phyloP scores from a whole-genome alignment of 2,888 invertebrate species.

The Orchestes rusci region DNA sequence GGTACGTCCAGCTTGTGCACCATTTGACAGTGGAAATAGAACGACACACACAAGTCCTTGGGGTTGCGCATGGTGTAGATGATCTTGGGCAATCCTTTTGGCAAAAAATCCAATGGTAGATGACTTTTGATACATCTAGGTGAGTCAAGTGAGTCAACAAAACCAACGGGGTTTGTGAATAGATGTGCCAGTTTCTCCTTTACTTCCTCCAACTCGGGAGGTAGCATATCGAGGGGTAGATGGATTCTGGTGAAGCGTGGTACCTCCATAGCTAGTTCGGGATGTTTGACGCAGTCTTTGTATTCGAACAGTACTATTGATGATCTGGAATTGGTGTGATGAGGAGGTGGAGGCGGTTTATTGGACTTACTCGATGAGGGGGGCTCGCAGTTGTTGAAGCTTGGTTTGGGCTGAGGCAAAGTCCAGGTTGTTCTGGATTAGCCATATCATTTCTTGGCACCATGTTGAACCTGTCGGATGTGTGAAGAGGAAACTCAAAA shows the following conservation, averaged over 20 bases:
- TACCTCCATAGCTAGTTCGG: slow-evolving; percentile 43
- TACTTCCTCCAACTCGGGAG: slow-evolving; percentile 47
- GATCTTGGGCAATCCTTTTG: slow-evolving; percentile 48
- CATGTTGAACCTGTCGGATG: slow-evolving; percentile 70
- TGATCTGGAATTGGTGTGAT: slow-evolving; percentile 13
- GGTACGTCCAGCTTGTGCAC: slow-evolving; percentile 48
- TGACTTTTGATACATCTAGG: slow-evolving; percentile 58
- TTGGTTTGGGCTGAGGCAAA: slow-evolving; percentile 60
- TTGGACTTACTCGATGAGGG: slow-evolving; percentile 21
- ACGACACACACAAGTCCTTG: slow-evolving; percentile 63
- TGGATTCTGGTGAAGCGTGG: slow-evolving; percentile 69
- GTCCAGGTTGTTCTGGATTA: slow-evolving; percentile 74
- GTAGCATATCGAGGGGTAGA: slow-evolving; percentile 64
- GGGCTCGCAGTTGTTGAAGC: slow-evolving; percentile 17
- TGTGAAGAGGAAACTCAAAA: background rate
- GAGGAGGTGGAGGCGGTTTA: too few species aligned
- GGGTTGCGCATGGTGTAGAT: slow-evolving; percentile 65
- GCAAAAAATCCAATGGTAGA: slow-evolving; percentile 53
- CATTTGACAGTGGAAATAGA: slow-evolving; percentile 57
- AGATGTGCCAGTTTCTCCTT: slow-evolving; percentile 22
- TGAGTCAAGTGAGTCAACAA: slow-evolving; percentile 23
- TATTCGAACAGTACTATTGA: slow-evolving; percentile 3
- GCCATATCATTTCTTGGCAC: slow-evolving; percentile 90
- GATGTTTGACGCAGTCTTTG: slow-evolving; percentile 16
- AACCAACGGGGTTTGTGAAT: slow-evolving; percentile 28